Conservation (phyloP, 2,888 invertebrate species). For the Aphelenchoides bicaudatus region DNA sequence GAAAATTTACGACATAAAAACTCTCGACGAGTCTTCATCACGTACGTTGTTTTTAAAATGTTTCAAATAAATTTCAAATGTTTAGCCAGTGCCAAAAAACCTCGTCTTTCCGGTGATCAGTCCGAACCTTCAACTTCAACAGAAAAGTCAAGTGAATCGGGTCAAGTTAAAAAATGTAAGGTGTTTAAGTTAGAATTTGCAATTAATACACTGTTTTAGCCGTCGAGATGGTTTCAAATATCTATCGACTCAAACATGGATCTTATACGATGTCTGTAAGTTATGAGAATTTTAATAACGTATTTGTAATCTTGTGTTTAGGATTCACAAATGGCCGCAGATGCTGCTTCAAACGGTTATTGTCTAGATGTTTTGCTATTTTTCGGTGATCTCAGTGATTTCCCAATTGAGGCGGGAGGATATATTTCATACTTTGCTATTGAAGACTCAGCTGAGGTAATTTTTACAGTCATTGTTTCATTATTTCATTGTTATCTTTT, state of each 20-base stretch:
- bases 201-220: slow-evolving; percentile 9
- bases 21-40: no score
- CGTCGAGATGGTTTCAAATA: slow-evolving; percentile 30
- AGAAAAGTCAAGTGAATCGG: background rate
- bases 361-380: slow-evolving; percentile 43
- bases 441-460: slow-evolving; percentile 46
- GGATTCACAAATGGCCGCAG: slow-evolving; percentile 35
- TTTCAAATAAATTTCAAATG: background rate
- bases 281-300: no score
- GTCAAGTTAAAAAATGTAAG: background rate
- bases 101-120: no score
- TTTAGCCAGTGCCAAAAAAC: background rate
- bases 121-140: background rate
- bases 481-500: no score
- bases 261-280: slow-evolving; percentile 46
- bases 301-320: no score
- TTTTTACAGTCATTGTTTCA: no score
- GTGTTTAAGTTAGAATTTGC: background rate
- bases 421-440: slow-evolving; percentile 43
- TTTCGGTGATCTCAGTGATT: slow-evolving; percentile 34
- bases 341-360: slow-evolving; percentile 28
- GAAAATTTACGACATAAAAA: slow-evolving; percentile 28
- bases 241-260: slow-evolving; percentile 40
- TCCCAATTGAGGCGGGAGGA: slow-evolving; percentile 44
- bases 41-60: no score